Conservation (phyloP, 35 echinoderm and acorn worm species). For the Strongylocentrotus purpuratus region DNA sequence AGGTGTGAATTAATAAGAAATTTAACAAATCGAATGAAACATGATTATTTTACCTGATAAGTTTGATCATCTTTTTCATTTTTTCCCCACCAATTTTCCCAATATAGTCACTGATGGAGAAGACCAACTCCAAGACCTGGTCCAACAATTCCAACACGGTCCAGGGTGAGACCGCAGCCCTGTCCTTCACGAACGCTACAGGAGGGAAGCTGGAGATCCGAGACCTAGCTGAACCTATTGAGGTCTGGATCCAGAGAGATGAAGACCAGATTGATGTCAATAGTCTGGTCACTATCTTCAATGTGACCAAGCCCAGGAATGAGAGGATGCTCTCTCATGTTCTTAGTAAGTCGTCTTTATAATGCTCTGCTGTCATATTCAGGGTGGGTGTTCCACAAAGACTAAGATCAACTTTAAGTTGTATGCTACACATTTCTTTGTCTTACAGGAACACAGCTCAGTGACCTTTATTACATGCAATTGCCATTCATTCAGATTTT, state of each 20-base stretch:
- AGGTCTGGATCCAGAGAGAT: constrained; percentile 54
- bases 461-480: no score
- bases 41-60: background rate
- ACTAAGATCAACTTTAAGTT: no score
- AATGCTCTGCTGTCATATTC: background rate
- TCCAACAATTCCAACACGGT: constrained; percentile 66
- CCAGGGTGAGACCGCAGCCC: constrained; percentile 60
- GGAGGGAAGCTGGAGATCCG: constrained; percentile 63
- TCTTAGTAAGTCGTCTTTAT: constrained; percentile 57
- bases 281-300: constrained; percentile 54
- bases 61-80: background rate
- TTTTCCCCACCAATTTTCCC: background rate
- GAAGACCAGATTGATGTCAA: constrained; percentile 60
- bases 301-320: constrained; percentile 58
- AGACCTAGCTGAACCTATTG: constrained; percentile 77
- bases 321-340: constrained; percentile 68
- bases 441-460: no score
- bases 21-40: no score
- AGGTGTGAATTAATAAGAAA: no score
- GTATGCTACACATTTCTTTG: no score
- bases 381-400: no score
- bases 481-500: no score
- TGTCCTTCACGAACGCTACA: constrained; percentile 76
- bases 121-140: constrained; percentile 80
- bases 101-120: constrained; percentile 65